phyloP scores from a whole-genome alignment of 2,888 invertebrate species.

The Selenia dentaria region DNA sequence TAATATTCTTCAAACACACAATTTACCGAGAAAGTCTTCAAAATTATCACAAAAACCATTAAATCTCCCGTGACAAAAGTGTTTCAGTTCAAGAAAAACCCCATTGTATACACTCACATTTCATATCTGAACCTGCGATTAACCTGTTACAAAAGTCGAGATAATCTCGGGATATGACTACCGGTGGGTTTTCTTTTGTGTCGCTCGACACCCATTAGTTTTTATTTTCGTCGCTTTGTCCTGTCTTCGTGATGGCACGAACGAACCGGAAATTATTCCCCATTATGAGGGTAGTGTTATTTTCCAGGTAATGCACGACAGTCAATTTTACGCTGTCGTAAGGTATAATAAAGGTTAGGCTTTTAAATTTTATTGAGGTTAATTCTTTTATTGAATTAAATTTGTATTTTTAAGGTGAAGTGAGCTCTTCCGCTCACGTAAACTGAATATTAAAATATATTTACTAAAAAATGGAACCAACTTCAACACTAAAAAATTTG shows the following conservation, averaged over 20 bases:
- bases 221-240: conserved; percentile 71
- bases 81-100: conserved; percentile 2
- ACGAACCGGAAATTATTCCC: conserved; percentile 52
- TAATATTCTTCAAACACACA: too few relatives aligned
- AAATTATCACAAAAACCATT: background rate
- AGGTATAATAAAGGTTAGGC: conserved; percentile 15
- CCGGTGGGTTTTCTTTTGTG: conserved; percentile 46
- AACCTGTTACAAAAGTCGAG: conserved; percentile 45
- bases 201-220: conserved; percentile 63
- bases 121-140: conserved; percentile 35
- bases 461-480: too few relatives aligned
- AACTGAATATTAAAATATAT: too few relatives aligned
- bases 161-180: conserved; percentile 43
- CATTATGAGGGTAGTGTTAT: conserved; percentile 30
- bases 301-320: conserved; percentile 22
- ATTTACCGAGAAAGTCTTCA: too few relatives aligned
- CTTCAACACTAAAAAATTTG: too few relatives aligned
- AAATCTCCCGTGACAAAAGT: conserved; percentile 12
- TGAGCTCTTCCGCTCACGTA: too few relatives aligned
- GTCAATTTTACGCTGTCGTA: conserved; percentile 10
- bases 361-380: conserved; percentile 13
- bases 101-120: conserved; percentile 9
- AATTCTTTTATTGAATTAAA: too few relatives aligned
- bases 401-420: too few relatives aligned
- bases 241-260: conserved; percentile 41